Base-by-base conservation (phyloP, 2,888 invertebrate genomes). In the Acrobasis repandana region DNA sequence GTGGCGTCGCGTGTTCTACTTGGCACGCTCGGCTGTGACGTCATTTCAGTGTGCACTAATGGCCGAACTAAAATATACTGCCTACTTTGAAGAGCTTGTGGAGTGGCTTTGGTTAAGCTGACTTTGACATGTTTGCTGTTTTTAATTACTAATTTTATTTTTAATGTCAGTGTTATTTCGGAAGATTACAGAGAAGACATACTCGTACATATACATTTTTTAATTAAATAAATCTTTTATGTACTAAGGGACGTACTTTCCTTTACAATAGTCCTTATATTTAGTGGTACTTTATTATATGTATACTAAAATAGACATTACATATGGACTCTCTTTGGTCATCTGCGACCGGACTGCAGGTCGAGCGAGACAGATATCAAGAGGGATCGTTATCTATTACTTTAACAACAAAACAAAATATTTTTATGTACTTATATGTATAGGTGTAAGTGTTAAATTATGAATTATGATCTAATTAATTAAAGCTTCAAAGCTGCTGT, bases 1-100 rank as follows among this genome's bases (percentile, higher is more conserved):
- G 86, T 86, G 86, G 86, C 86, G 74, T 73, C 59, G 58, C 67
- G 69, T 65, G 71, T 65, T 74, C 72, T 78, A 72, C 80, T 80
- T 75, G 74, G 76, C 77, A 79, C 78, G 79, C 56, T 79, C 62
- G 76, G 38, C 36, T 54, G 38, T 81, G 82, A 83, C 82, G 81
- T 81, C 82, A 62, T 56, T 64, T 65, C 69, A 54, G 48, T 48
- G 70, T 73, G 70, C 79, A 74, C 79, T 82, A 82, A 81, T 82
- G 80, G 79, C 70, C 69, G 71, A 62, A 57, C 59, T 59, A 36
- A 34, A 34, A 51, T 14, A 38, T 38, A 38, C 52, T 36, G n/a
- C 51, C 51, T 34, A n/a, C 15, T 34, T 11, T 11, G 14, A 38
- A 38, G 38, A 38, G 38, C 11, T 38, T 38, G 11, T 10, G 28